Base-by-base conservation (phyloP, 2,797 vertebrate species). In the Pteropus rufus region DNA sequence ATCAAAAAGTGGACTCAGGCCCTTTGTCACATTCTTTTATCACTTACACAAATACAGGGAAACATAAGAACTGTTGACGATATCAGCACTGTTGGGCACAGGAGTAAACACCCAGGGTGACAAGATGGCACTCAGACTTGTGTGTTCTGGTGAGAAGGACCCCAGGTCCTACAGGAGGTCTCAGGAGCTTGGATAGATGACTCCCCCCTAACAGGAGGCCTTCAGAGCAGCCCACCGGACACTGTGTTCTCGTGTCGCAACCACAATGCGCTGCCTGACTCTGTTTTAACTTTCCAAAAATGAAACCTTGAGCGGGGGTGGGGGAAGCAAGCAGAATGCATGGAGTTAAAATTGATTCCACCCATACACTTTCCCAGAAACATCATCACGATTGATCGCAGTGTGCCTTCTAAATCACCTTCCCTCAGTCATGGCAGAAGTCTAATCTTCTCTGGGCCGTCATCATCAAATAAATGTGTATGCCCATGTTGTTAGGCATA, bases 401-500 rank as follows among this genome's bases (percentile, higher is more conserved):
- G 39, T 23, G 23, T 8, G n/a, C 12, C 26, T 36, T 34, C 10
- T 1, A 19, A n/a, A 24, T 82, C 15, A 4, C 4, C 2, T 6
- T 7, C 7, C 3, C 36, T 65, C n/a, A 9, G 39, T 52, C 24
- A 23, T 3, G 3, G 5, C 11, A 5, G 39, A 16, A 49, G 31
- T n/a, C 26, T 36, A 34, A 44, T 26, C 3, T 14, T 44, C 24
- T 31, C 9, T 1, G 15, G 10, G 1, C 54, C 54, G 12, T 24
- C 1, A 34, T 52, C 29, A 1, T 15, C 11, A 16, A 21, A 6
- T 21, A 3, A 29, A 9, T 41, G 15, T 1, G 10, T 36, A 2
- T 0, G 6, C 2, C 5, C 2, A 4, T 3, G 2, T 41, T 52
- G 1, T 76, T 58, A 23, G 46, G 69, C 14, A 39, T 10, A 5